Base-by-base conservation (phyloP, 1,140 invertebrate species). In the Conus betulinus region DNA sequence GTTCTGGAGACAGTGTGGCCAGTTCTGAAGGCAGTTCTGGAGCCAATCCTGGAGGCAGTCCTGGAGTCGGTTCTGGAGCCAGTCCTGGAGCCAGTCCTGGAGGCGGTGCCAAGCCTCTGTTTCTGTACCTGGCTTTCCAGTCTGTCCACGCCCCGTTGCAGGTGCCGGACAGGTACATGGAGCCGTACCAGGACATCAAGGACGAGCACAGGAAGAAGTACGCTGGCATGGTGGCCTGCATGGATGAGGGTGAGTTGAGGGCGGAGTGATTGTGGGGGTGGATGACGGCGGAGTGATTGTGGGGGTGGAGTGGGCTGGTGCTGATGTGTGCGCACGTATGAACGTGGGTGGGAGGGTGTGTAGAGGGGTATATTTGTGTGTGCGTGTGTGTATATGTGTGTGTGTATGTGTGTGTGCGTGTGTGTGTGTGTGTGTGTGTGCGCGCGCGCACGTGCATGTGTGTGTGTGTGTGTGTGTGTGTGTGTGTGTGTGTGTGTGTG, bases 121-220 rank as follows among this genome's bases (percentile, higher is more conserved):
- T 94, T 87, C 79, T 94, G 60, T 94, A 94, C 85, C 87, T 94
- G 25, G 90, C 94, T 10, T 94, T 93, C 88, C 94, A 94, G 91
- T 91, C 93, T 53, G 93, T 93, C 15, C 94, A 94, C 89, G 55
- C 88, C 2, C 94, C 94, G 25, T 86, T 93, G 27, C 90, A 95
- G 92, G 27, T 87, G 11, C 92, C 92, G 11, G 87, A 93, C 15
- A 87, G 90, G 27, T 95, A 95, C 91, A 90, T 88, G 83, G 88
- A 92, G 0, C 91, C 90, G 52, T 96, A 95, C 87, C 76, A 82
- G 3, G 83, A 94, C 88, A 95, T 95, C 67, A 89, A 93, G n/a
- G 90, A 95, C 87, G 89, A 86, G 39, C 85, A 93, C 27, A 83
- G 88, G 57, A 67, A 85, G 23, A 85, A 23, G 17, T 89, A 89